Evolutionary conservation across 23 tunicate species (phyloP), one percentile per base, ranked within the genome.

Genomic region (Clavelina lepadiformis): DNA sequence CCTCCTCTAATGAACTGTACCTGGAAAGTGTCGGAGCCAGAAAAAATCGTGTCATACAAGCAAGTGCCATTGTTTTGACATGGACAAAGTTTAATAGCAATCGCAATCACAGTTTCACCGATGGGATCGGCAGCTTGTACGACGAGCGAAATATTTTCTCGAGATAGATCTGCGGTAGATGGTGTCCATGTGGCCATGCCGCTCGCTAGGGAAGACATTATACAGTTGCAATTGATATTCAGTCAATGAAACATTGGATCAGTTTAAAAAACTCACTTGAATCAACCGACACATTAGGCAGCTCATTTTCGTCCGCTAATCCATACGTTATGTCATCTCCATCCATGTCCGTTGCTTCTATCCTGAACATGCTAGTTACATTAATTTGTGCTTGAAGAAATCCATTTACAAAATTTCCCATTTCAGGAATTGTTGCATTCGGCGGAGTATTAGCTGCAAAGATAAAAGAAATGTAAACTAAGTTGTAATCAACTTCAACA

Each of bases 381-480:
- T 46, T 29, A 2, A 68, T 11, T 68, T 32, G 28, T 29, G 30
- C 73, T 49, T 68, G 73, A 28, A 68, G 51, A 47, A 27, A 68
- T 15, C 60, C 60, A 32, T 28, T 45, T 2, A 50, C 11, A 5
- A 49, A 51, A 23, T 61, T 33, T 5, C 28, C 35, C 22, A 20
- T 18, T 6, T 19, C 58, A 21, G 5, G 28, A 8, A 53, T 18
- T 7, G 58, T 53, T 7, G 24, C 24, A 19, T 53, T 53, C 7
- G 58, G 58, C 5, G 58, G 58, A 18, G 8, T 53, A 28, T 53
- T 53, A 5, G 58, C 58, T 53, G 58, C 7, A 53, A 53, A 53
- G 24, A 53, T 21, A 19, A 6, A 53, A 21, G 24, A 7, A 28
- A n/a, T n/a, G n/a, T n/a, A n/a, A n/a, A 18, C 18, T n/a, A n/a